Evolutionary conservation across 2,888 invertebrate genomes (phyloP).

Genomic region (Eugnorisma glareosa): DNA sequence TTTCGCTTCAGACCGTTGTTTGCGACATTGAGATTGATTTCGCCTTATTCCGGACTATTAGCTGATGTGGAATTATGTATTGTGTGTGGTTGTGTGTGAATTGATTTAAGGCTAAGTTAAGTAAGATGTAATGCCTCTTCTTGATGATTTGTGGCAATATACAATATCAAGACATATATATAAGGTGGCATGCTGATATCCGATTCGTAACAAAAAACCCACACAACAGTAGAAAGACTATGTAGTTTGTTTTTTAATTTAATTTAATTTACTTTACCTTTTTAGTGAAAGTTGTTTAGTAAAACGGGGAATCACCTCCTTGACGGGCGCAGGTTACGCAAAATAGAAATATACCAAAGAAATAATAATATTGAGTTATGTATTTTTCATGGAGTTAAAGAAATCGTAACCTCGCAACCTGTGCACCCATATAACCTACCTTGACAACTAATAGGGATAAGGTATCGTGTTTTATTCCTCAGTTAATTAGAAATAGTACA

Average conservation of each 20-base stretch:
- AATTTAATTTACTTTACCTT: too few species aligned
- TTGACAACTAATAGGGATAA: background rate
- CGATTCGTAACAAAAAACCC: too few species aligned
- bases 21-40: conserved; percentile 57
- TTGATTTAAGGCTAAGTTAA: conserved; percentile 34
- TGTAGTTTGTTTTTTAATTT: too few species aligned
- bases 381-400: background rate
- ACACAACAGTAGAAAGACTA: too few species aligned
- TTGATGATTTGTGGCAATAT: background rate
- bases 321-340: too few species aligned
- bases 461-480: conserved; percentile 7
- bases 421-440: conserved; percentile 1
- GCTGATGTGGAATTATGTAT: conserved; percentile 28
- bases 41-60: conserved; percentile 42
- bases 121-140: conserved; percentile 18
- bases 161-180: too few species aligned
- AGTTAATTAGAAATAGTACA: conserved; percentile 10
- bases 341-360: too few species aligned
- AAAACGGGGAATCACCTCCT: too few species aligned
- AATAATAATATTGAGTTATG: too few species aligned
- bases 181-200: too few species aligned
- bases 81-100: conserved; percentile 11
- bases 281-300: too few species aligned
- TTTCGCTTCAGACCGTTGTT: conserved; percentile 29
- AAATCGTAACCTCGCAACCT: background rate